Base-by-base conservation (phyloP, 1,140 invertebrate species). In the Samia ricini region DNA sequence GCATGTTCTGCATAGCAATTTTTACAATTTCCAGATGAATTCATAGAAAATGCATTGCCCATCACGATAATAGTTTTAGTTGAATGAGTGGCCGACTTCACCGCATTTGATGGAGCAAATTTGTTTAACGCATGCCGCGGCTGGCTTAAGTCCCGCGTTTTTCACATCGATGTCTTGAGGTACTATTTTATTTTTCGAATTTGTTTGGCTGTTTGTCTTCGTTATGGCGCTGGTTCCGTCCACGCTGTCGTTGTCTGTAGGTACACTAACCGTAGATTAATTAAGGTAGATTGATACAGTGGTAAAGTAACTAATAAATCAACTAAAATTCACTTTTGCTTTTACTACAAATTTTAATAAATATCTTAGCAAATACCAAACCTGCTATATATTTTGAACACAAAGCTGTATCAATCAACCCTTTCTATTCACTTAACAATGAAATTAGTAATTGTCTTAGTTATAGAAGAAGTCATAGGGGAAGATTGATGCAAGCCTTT, bases 21-120 rank as follows among this genome's bases (percentile, higher is more conserved):
- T 70, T 69, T 64, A 62, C 19, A n/a, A 15, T 75, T 85, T 81
- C 49, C 76, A 83, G 79, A 76, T 82, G 55, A 69, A 65, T 64
- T 66, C 71, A 83, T 76, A 83, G 84, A 85, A 85, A 66, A 81
- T 85, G 79, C 82, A 79, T 86, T 81, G 77, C 73, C 74, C 72
- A 76, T 76, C 72, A 81, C 74, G 61, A 75, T 73, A 66, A 65
- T 86, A 85, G 84, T 83, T 83, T 84, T 88, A 90, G 85, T 88
- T 81, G 84, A 88, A 88, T 90, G 85, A 83, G 85, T 85, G 88
- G 81, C 85, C 85, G 84, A 85, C 79, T 66, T 85, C 85, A 87
- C 85, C 83, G 84, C 88, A 90, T 85, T 88, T 64, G 80, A 82
- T 88, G 84, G 85, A 85, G 79, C 83, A 85, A 80, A 71, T 86